Conservation (phyloP, 2,797 vertebrate species). For the Helarctos malayanus region DNA sequence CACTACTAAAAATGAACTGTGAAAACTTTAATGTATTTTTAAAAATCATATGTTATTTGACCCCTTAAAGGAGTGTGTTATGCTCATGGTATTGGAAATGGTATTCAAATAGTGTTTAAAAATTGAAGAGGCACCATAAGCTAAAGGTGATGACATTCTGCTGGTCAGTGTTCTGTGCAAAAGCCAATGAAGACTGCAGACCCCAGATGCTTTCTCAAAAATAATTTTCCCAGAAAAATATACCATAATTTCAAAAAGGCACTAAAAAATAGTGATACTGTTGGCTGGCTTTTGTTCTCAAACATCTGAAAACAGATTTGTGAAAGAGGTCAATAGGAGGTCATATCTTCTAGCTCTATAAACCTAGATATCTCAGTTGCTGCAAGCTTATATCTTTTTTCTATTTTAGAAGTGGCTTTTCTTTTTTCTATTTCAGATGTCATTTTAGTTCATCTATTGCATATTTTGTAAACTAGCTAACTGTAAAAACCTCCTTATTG, state of each 20-base stretch:
- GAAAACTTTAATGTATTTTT: neutral
- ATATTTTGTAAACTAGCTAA: neutral
- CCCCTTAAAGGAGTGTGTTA: neutral
- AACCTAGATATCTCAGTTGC: neutral
- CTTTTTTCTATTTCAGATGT: neutral
- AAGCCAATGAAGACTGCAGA: neutral
- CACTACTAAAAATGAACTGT: slow-evolving; percentile 1
- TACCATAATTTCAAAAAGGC: neutral
- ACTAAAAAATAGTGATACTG: neutral
- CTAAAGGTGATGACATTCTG: neutral
- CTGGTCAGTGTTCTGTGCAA: neutral
- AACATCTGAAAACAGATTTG: neutral
- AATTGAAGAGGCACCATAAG: neutral
- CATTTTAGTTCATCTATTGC: neutral
- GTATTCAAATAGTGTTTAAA: slow-evolving; percentile 29
- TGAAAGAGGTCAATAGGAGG: neutral
- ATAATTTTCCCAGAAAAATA: neutral
- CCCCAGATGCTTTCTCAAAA: neutral
- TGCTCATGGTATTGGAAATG: neutral
- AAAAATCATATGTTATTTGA: neutral
- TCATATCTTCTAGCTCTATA: neutral
- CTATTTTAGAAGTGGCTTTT: neutral
- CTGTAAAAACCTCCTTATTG: neutral
- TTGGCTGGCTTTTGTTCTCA: neutral
- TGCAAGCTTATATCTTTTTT: neutral